phyloP scores from a whole-genome alignment of 2,797 vertebrate species.

The Eulemur rubriventer region DNA sequence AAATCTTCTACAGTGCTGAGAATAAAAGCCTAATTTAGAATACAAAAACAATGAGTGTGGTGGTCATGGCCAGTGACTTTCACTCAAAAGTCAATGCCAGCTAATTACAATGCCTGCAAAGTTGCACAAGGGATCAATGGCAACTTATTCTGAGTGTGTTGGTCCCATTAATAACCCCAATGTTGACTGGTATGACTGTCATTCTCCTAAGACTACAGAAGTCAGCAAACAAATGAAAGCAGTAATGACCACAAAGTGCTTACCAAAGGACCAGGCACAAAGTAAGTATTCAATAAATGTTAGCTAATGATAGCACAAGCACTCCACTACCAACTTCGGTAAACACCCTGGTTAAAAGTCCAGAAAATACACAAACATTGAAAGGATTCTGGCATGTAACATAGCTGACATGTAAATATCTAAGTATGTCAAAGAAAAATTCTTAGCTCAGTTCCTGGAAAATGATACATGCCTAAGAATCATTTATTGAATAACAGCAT shows the following conservation, averaged over 20 bases:
- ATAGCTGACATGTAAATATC: neutral
- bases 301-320: neutral
- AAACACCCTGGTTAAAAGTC: neutral
- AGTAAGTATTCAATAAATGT: neutral
- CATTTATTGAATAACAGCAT: neutral
- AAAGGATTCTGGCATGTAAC: neutral
- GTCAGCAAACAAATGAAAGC: neutral
- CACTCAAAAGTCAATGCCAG: slow-evolving; percentile 26
- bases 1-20: neutral
- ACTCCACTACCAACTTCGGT: neutral
- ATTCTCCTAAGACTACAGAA: neutral
- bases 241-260: neutral
- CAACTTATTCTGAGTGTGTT: neutral
- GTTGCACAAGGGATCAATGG: neutral
- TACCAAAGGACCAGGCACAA: neutral
- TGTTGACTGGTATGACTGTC: neutral
- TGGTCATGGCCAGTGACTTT: neutral
- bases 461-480: neutral
- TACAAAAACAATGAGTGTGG: neutral
- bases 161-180: neutral
- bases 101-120: neutral
- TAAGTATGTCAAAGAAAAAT: neutral
- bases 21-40: slow-evolving; percentile 37
- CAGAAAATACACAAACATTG: neutral
- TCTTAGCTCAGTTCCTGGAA: neutral